phyloP scores from a whole-genome alignment of 2,113 vertebrate species.

The Lethenteron camtschaticum region DNA sequence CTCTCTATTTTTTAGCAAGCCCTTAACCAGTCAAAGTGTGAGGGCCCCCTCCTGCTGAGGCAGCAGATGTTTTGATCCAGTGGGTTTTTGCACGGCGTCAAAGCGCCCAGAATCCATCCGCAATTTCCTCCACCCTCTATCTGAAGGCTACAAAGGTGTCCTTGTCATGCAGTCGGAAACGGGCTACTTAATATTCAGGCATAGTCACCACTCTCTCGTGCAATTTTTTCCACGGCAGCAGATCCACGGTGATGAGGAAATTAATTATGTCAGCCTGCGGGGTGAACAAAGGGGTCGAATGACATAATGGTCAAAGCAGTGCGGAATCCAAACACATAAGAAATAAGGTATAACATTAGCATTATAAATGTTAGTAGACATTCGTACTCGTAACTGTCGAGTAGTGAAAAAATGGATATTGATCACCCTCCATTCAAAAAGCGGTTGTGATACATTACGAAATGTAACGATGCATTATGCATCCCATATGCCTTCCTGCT shows the following conservation, averaged over 20 bases:
- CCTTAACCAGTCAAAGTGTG: neutral
- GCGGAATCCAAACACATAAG: neutral
- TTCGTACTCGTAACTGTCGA: too few species aligned
- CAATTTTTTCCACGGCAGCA: constrained; percentile 2
- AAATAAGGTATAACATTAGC: neutral
- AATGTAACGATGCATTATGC: too few species aligned
- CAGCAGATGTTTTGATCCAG: neutral
- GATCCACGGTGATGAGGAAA: constrained; percentile 3
- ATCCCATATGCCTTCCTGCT: too few species aligned
- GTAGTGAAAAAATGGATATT: too few species aligned
- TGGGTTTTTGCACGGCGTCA: neutral
- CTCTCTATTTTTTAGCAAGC: neutral
- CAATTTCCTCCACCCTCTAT: neutral
- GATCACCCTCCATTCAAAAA: too few species aligned
- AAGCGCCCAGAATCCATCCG: neutral
- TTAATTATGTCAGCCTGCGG: constrained; percentile 3
- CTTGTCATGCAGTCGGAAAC: constrained; percentile 1
- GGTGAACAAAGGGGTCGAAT: neutral
- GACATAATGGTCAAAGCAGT: neutral
- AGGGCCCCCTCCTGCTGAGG: neutral
- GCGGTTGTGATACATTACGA: too few species aligned
- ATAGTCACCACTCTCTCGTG: constrained; percentile 2
- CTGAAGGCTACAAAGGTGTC: constrained; percentile 3
- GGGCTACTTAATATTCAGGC: constrained; percentile 4
- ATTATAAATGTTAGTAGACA: neutral